phyloP scores from a whole-genome alignment of 1,140 invertebrate genomes.

The Magallana angulata region DNA sequence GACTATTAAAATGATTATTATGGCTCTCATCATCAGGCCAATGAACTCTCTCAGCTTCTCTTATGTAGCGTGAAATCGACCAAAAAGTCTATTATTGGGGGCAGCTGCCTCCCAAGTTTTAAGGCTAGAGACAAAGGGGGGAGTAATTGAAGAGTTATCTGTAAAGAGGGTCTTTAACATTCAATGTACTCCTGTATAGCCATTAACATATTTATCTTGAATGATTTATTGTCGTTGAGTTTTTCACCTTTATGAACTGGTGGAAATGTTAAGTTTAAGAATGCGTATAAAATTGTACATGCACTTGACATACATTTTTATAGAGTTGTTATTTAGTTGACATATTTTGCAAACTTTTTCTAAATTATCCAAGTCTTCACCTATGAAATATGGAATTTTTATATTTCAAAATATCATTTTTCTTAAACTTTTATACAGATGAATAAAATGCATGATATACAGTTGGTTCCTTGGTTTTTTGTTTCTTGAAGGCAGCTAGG shows the following conservation, averaged over 20 bases:
- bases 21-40: neutral
- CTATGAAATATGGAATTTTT: no score
- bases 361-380: no score
- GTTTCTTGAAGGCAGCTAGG: neutral
- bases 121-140: neutral
- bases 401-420: no score
- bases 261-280: no score
- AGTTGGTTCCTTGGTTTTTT: neutral
- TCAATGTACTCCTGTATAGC: neutral
- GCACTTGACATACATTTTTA: no score
- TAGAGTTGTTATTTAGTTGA: no score
- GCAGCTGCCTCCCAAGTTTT: neutral
- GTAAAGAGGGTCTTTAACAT: neutral
- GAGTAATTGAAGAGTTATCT: neutral
- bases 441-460: no score
- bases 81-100: neutral
- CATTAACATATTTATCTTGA: neutral
- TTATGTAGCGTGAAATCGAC: neutral
- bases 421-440: neutral
- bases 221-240: neutral
- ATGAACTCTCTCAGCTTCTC: neutral
- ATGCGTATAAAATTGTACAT: no score
- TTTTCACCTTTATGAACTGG: no score
- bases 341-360: no score
- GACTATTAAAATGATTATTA: slow-evolving; percentile 12